Percentiles rank a stretch among this genome's conserved stretches.
phyloP scores from a whole-genome alignment of 1,140 invertebrate genomes.

The Pogonomyrmex barbatus region DNA sequence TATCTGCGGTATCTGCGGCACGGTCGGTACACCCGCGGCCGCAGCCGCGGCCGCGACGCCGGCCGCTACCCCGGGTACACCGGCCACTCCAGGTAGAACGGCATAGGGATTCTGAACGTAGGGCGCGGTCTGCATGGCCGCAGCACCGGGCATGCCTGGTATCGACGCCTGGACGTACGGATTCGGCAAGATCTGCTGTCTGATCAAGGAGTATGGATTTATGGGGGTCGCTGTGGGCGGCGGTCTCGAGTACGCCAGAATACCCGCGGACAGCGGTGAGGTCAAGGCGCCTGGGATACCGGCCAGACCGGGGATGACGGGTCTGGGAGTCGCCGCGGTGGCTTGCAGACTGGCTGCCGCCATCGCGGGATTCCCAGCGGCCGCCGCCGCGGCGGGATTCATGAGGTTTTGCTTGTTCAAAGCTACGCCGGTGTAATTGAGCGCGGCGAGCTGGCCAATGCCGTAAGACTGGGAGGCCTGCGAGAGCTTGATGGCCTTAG shows the following conservation, averaged over 20 bases:
- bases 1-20: constrained; percentile 82
- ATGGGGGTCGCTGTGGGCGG: constrained; percentile 86
- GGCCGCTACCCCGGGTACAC: constrained; percentile 78
- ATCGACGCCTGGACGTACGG: constrained; percentile 81
- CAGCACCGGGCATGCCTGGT: constrained; percentile 79
- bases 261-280: constrained; percentile 80
- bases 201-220: constrained; percentile 86
- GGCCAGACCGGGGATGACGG: constrained; percentile 79
- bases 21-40: constrained; percentile 79
- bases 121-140: constrained; percentile 82
- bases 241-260: constrained; percentile 88
- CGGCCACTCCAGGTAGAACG: constrained; percentile 79
- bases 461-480: constrained; percentile 84
- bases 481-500: constrained; percentile 89
- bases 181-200: constrained; percentile 84
- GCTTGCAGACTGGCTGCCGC: constrained; percentile 78
- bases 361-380: constrained; percentile 78
- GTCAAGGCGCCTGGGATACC: constrained; percentile 79
- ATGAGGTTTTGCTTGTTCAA: constrained; percentile 89
- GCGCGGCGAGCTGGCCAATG: constrained; percentile 87
- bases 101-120: constrained; percentile 84
- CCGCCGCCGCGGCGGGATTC: constrained; percentile 66
- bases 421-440: constrained; percentile 92
- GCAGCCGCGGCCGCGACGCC: constrained; percentile 78
- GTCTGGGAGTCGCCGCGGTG: constrained; percentile 74